phyloP scores from a whole-genome alignment of 2,797 vertebrate genomes.

The Enteromius thamalakanensis region DNA sequence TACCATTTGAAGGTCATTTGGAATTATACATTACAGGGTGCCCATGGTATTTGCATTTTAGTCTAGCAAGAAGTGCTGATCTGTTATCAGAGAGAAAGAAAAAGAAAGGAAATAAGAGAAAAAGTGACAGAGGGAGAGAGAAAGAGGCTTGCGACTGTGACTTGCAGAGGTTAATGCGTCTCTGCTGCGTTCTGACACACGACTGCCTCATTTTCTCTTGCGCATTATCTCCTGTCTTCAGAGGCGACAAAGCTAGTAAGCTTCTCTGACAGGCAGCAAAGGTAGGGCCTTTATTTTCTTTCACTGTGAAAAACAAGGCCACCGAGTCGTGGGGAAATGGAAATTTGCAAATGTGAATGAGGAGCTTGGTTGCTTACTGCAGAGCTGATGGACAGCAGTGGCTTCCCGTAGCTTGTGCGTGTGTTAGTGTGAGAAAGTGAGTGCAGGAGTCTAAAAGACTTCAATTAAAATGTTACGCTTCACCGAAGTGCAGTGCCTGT shows the following conservation, averaged over 20 bases:
- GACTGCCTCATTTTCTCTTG: slow-evolving; percentile 55
- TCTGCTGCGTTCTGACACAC: slow-evolving; percentile 54
- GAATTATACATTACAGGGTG: slow-evolving; percentile 22
- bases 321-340: slow-evolving; percentile 50
- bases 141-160: slow-evolving; percentile 28
- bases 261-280: slow-evolving; percentile 50
- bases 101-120: slow-evolving; percentile 12
- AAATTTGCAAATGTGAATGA: slow-evolving; percentile 50
- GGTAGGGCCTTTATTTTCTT: slow-evolving; percentile 49
- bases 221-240: slow-evolving; percentile 61
- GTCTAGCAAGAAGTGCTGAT: slow-evolving; percentile 32
- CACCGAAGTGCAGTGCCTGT: slow-evolving; percentile 40
- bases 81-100: slow-evolving; percentile 34
- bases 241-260: slow-evolving; percentile 56
- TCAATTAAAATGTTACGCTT: slow-evolving; percentile 57
- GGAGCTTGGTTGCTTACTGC: slow-evolving; percentile 34
- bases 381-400: slow-evolving; percentile 29
- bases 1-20: slow-evolving; percentile 43
- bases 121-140: slow-evolving; percentile 32
- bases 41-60: background rate
- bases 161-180: slow-evolving; percentile 56
- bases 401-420: slow-evolving; percentile 29
- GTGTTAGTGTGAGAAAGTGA: slow-evolving; percentile 30
- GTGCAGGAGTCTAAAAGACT: slow-evolving; percentile 44
- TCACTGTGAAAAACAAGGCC: slow-evolving; percentile 57